A percentile compares a stretch with the other conserved stretches of the same genome.
phyloP scores from a whole-genome alignment of 1,140 invertebrate genomes.

The Drosophila miranda region DNA sequence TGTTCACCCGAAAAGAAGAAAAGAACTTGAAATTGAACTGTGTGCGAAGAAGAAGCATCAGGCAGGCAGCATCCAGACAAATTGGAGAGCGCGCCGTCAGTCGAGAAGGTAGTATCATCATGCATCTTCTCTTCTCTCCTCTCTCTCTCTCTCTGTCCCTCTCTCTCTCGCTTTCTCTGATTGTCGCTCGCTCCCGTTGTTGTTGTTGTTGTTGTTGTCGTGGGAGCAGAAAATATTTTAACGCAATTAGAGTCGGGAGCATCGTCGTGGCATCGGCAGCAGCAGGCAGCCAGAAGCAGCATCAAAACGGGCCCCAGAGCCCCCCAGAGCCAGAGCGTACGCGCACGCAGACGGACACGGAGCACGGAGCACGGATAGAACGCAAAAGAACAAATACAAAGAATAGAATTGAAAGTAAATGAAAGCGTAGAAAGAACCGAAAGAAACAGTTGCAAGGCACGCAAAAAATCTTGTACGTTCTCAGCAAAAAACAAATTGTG shows the following conservation, averaged over 20 bases:
- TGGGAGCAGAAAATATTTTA: slow-evolving; percentile 77
- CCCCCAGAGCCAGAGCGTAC: slow-evolving; percentile 70
- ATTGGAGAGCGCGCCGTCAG: slow-evolving; percentile 57
- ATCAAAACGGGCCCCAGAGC: slow-evolving; percentile 32
- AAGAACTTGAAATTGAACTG: slow-evolving; percentile 79
- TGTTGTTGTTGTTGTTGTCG: slow-evolving; percentile 60
- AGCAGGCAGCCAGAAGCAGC: slow-evolving; percentile 10
- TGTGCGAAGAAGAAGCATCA: slow-evolving; percentile 50
- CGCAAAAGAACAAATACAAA: slow-evolving; percentile 23
- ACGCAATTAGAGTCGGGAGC: slow-evolving; percentile 74
- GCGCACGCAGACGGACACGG: slow-evolving; percentile 75
- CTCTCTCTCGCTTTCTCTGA: neutral
- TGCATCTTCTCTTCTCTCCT: slow-evolving; percentile 23
- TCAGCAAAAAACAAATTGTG: slow-evolving; percentile 18
- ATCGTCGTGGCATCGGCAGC: slow-evolving; percentile 27
- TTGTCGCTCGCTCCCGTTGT: slow-evolving; percentile 17
- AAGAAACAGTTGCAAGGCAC: slow-evolving; percentile 24
- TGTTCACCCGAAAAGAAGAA: slow-evolving; percentile 48
- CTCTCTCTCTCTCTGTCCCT: slow-evolving; percentile 11
- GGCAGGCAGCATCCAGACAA: slow-evolving; percentile 60
- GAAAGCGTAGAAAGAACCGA: slow-evolving; percentile 22
- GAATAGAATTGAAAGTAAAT: slow-evolving; percentile 6
- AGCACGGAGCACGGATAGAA: slow-evolving; percentile 64
- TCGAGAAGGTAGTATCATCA: too few species aligned
- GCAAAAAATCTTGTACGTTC: slow-evolving; percentile 36